Conservation (phyloP, 2,888 invertebrate genomes). For the Aphidoletes aphidimyza region DNA sequence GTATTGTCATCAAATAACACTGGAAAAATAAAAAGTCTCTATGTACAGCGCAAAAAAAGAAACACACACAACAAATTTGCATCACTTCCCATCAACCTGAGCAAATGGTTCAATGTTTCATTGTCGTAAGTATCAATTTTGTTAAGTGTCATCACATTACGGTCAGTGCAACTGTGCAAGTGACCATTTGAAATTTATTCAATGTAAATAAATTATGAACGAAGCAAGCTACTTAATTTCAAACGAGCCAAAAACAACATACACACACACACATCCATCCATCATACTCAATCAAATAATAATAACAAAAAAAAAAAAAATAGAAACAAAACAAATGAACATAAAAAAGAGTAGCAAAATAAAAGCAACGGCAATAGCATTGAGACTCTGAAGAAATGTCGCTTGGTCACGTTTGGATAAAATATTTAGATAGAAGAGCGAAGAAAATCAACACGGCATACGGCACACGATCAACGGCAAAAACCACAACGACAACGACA, state of each 20-base stretch:
- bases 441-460: constrained; percentile 1
- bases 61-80: background rate
- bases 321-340: background rate
- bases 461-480: no score
- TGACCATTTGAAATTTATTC: background rate
- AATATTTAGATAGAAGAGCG: constrained; percentile 7
- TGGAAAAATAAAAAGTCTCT: background rate
- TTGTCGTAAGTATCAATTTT: background rate
- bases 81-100: background rate
- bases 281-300: background rate
- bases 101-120: background rate
- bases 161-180: no score
- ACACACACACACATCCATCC: no score
- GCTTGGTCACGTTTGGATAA: constrained; percentile 51
- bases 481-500: background rate
- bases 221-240: background rate
- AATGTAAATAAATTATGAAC: background rate
- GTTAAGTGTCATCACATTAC: constrained; percentile 29
- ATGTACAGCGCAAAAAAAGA: background rate
- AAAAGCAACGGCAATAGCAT: constrained; percentile 15
- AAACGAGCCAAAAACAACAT: background rate
- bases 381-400: constrained; percentile 16
- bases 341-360: background rate
- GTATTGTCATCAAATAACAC: no score
- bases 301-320: background rate